Evolutionary conservation across 2,888 invertebrate genomes (phyloP).

Genomic region (Drosophila macrospina): DNA sequence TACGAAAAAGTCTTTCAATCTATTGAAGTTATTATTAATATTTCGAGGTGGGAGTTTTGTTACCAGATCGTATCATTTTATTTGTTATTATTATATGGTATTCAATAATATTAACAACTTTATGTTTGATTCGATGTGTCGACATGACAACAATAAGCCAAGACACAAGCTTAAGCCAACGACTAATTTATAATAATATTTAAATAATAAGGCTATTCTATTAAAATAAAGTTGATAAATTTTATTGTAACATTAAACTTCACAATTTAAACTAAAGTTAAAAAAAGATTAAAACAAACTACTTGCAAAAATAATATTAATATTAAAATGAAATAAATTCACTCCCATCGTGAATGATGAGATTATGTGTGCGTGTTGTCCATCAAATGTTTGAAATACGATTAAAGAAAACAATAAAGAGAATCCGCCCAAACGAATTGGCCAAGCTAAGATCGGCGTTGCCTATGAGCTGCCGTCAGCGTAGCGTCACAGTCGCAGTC

Average conservation of each 20-base stretch:
- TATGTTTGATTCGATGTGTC: no score
- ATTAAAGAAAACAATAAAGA: conserved; percentile 81
- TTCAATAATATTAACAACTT: no score
- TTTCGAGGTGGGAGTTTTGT: conserved; percentile 19
- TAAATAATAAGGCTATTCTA: no score
- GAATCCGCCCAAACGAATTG: conserved; percentile 70
- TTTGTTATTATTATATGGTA: conserved; percentile 58
- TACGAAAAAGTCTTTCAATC: no score
- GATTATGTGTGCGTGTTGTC: conserved; percentile 63
- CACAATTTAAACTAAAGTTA: conserved; percentile 44
- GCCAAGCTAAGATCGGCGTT: conserved; percentile 59
- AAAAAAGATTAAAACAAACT: conserved; percentile 23
- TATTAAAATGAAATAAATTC: conserved; percentile 39
- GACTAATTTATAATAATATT: conserved; percentile 24
- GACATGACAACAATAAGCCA: conserved; percentile 45
- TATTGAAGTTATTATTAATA: neutral
- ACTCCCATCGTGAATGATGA: conserved; percentile 30
- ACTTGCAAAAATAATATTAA: conserved; percentile 22
- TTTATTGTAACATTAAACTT: conserved; percentile 57
- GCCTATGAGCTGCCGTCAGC: conserved; percentile 48
- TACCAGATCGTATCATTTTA: conserved; percentile 7
- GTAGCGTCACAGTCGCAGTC: conserved; percentile 10
- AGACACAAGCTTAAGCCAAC: conserved; percentile 28
- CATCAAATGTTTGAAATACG: conserved; percentile 81
- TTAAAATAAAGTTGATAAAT: conserved; percentile 15